A percentile compares a stretch with the other conserved stretches of the same genome.
phyloP scores from a whole-genome alignment of 2,888 invertebrate species.

The Epicampocera succincta region DNA sequence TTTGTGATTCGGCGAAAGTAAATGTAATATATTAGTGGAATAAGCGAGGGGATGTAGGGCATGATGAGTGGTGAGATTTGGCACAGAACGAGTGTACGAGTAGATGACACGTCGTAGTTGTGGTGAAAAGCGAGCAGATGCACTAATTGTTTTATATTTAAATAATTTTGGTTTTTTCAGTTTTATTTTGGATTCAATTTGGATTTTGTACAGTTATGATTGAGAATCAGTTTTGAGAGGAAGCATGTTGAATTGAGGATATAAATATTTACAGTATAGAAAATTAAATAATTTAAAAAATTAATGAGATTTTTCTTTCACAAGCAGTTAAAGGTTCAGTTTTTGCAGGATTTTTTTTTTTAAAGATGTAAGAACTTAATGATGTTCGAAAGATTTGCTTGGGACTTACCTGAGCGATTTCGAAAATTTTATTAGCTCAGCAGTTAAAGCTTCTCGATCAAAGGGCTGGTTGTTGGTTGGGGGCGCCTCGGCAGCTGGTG shows the following conservation, averaged over 20 bases:
- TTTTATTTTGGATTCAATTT: constrained; percentile 42
- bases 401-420: constrained; percentile 78
- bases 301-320: neutral
- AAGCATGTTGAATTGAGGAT: neutral
- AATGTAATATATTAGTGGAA: constrained; percentile 76
- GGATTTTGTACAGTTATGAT: constrained; percentile 55
- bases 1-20: constrained; percentile 78
- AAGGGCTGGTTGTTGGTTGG: constrained; percentile 79
- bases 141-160: constrained; percentile 72
- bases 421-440: constrained; percentile 82
- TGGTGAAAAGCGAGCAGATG: constrained; percentile 79
- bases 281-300: no score
- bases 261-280: no score
- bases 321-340: neutral
- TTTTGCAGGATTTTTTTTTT: neutral
- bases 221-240: constrained; percentile 36
- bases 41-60: constrained; percentile 71
- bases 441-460: constrained; percentile 82
- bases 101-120: constrained; percentile 81
- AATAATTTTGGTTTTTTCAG: constrained; percentile 27
- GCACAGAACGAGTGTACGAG: constrained; percentile 83
- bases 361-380: constrained; percentile 5
- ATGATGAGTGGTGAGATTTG: constrained; percentile 82
- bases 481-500: constrained; percentile 82
- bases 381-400: neutral